A percentile compares a stretch with the other conserved stretches of the same genome.
phyloP scores from a whole-genome alignment of 1,140 invertebrate genomes.

The Samia ricini region DNA sequence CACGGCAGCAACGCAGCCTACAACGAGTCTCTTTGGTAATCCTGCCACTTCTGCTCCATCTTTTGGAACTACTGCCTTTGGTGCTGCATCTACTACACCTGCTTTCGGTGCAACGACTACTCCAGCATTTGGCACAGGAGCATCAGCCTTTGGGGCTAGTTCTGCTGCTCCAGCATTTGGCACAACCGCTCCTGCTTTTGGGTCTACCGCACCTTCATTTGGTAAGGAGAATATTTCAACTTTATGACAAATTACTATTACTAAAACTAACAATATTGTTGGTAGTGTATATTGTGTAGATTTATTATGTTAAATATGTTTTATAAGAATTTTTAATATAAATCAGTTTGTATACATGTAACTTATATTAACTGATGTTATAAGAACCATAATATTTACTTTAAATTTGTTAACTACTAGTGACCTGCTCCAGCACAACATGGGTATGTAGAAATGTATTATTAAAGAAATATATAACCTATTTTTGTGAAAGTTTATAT shows the following conservation, averaged over 20 bases:
- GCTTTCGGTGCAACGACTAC: slow-evolving; percentile 41
- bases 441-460: too few species aligned
- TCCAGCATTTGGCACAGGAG: slow-evolving; percentile 23
- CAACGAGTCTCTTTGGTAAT: slow-evolving; percentile 52
- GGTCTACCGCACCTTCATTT: slow-evolving; percentile 29
- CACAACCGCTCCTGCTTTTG: slow-evolving; percentile 19
- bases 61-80: slow-evolving; percentile 44
- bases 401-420: too few species aligned
- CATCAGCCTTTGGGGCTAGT: slow-evolving; percentile 31
- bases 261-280: too few species aligned
- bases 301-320: too few species aligned
- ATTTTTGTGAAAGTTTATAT: too few species aligned
- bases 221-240: slow-evolving; percentile 17
- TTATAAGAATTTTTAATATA: too few species aligned
- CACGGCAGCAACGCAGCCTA: slow-evolving; percentile 50
- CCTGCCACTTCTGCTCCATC: slow-evolving; percentile 46
- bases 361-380: too few species aligned
- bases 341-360: too few species aligned
- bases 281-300: too few species aligned
- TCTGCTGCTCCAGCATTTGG: slow-evolving; percentile 30
- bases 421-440: too few species aligned
- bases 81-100: slow-evolving; percentile 26
- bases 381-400: too few species aligned
- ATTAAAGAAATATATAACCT: too few species aligned
- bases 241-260: background rate